Conservation (phyloP, 2,113 vertebrate species). For the Penelope pileata region DNA sequence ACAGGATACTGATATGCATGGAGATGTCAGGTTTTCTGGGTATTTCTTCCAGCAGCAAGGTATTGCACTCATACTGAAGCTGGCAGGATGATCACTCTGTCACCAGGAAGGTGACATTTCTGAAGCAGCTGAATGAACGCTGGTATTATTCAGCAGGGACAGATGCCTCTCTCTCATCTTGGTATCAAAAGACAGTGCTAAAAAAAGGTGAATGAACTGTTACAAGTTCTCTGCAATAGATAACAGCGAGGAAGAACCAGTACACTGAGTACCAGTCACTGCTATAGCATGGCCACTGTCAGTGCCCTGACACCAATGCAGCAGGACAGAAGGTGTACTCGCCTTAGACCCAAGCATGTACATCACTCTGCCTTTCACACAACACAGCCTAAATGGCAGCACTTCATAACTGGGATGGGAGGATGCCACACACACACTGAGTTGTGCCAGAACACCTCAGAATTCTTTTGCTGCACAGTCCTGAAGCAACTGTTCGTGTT, state of each 20-base stretch:
- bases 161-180: neutral
- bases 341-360: neutral
- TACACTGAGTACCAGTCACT: neutral
- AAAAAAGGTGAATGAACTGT: neutral
- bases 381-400: neutral
- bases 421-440: neutral
- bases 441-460: neutral
- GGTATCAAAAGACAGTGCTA: neutral
- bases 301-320: neutral
- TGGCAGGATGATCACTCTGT: neutral
- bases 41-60: neutral
- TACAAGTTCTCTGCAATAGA: neutral
- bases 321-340: neutral
- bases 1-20: neutral
- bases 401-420: neutral
- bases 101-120: constrained; percentile 10
- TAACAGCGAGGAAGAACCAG: neutral
- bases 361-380: neutral
- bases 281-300: neutral
- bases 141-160: neutral
- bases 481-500: neutral
- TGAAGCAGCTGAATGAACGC: neutral
- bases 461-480: neutral
- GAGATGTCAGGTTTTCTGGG: neutral
- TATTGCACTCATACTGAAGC: neutral